These are phyloP conservation scores for Daubentonia madagascariensis DNA, from an alignment of 2,113 vertebrate species.

Conservation along the genomic window DNA sequence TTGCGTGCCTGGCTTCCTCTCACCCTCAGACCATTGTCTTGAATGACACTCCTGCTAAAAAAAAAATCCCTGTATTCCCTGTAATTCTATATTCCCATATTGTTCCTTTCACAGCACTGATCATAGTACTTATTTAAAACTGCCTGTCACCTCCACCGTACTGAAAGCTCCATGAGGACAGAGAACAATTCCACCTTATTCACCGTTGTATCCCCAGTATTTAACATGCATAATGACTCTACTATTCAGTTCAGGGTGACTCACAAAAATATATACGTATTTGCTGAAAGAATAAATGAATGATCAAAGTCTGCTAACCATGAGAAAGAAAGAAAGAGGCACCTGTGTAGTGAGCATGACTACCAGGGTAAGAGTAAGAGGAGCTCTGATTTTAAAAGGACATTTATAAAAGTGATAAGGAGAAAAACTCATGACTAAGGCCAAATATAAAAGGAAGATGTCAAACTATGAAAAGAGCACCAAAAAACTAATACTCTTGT, in stretches of 20 bases:
- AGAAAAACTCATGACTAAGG: background rate
- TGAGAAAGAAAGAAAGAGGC: background rate
- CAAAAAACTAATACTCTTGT: background rate
- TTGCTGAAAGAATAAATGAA: background rate
- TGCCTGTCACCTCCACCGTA: background rate
- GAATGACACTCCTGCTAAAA: background rate
- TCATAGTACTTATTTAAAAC: background rate
- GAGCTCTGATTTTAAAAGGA: background rate
- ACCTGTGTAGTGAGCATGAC: background rate
- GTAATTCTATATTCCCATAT: background rate
- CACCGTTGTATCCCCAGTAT: background rate
- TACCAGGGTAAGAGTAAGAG: background rate
- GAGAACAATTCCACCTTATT: background rate
- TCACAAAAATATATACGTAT: background rate
- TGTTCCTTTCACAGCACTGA: background rate
- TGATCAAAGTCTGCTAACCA: background rate
- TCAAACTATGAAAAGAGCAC: background rate
- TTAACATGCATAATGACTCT: background rate
- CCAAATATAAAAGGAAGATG: background rate
- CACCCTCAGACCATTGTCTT: background rate
- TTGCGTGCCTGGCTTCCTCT: background rate
- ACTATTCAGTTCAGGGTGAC: background rate
- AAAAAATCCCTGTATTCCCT: background rate
- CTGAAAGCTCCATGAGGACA: background rate
- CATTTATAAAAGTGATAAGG: background rate